A percentile compares a stretch with the other conserved stretches of the same genome.
Evolutionary conservation across 1,140 invertebrate species (phyloP).

Genomic region (Lasioglossum albipes): DNA sequence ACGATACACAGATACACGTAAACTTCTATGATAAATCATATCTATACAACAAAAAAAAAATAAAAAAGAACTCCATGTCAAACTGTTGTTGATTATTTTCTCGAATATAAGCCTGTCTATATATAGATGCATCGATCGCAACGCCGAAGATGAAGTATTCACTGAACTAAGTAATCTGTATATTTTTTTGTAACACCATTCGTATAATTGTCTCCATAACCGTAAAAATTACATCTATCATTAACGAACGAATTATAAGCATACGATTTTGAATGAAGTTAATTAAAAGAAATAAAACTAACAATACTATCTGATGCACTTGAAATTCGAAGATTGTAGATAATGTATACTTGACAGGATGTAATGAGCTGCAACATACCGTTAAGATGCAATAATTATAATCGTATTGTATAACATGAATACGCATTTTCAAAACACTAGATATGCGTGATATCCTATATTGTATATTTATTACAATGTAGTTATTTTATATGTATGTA

Average conservation of each 20-base stretch:
- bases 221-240: background rate
- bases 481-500: constrained; percentile 54
- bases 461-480: constrained; percentile 50
- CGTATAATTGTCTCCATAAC: constrained; percentile 14
- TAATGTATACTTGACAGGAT: constrained; percentile 47
- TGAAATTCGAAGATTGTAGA: constrained; percentile 33
- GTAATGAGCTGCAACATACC: constrained; percentile 22
- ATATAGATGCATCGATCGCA: constrained; percentile 11
- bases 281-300: background rate
- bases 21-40: constrained; percentile 70
- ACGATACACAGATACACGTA: constrained; percentile 57
- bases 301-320: constrained; percentile 11
- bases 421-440: constrained; percentile 39
- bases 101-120: constrained; percentile 33
- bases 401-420: constrained; percentile 37
- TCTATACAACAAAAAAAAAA: constrained; percentile 66
- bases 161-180: constrained; percentile 32
- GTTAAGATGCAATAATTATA: constrained; percentile 49
- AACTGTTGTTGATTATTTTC: constrained; percentile 46
- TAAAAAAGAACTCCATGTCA: constrained; percentile 67
- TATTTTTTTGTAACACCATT: constrained; percentile 42
- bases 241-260: constrained; percentile 11
- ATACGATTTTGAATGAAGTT: constrained; percentile 13
- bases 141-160: constrained; percentile 24
- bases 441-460: constrained; percentile 43